phyloP scores from a whole-genome alignment of 2,113 vertebrate species.

The Bujurquina vittata region DNA sequence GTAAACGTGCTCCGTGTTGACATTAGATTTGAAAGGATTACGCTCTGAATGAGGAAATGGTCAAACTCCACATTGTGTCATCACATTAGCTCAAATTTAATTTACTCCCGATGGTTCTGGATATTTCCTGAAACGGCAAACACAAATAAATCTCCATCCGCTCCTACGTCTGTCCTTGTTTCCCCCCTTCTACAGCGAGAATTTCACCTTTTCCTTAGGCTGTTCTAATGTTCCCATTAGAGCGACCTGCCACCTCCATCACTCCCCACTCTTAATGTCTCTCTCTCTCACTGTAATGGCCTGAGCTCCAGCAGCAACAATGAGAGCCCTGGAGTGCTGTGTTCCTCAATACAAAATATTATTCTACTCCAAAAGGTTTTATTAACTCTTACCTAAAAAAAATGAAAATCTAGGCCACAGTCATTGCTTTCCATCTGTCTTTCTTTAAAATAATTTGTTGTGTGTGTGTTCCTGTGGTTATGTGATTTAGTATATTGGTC shows the following conservation, averaged over 20 bases:
- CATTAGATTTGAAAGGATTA: conserved; percentile 37
- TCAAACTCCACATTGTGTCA: conserved; percentile 2
- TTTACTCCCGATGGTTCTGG: conserved; percentile 5
- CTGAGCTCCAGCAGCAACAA: conserved; percentile 24
- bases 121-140: neutral
- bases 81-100: conserved; percentile 3
- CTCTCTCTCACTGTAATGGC: conserved; percentile 27
- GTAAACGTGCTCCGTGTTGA: conserved; percentile 30
- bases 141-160: neutral
- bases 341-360: conserved; percentile 25
- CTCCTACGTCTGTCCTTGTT: conserved; percentile 13
- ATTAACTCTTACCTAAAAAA: conserved; percentile 1
- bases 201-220: conserved; percentile 38
- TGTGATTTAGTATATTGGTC: neutral
- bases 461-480: neutral
- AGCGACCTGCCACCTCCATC: conserved; percentile 26
- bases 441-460: neutral
- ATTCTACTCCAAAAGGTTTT: conserved; percentile 19
- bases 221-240: conserved; percentile 47
- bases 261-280: conserved; percentile 22
- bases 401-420: conserved; percentile 2
- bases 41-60: conserved; percentile 20
- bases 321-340: conserved; percentile 14
- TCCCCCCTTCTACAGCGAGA: neutral
- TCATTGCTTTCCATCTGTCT: neutral